Evolutionary conservation across 1,140 invertebrate genomes (phyloP), one percentile per base, ranked within the genome.

Genomic region (Drosophila nasuta): DNA sequence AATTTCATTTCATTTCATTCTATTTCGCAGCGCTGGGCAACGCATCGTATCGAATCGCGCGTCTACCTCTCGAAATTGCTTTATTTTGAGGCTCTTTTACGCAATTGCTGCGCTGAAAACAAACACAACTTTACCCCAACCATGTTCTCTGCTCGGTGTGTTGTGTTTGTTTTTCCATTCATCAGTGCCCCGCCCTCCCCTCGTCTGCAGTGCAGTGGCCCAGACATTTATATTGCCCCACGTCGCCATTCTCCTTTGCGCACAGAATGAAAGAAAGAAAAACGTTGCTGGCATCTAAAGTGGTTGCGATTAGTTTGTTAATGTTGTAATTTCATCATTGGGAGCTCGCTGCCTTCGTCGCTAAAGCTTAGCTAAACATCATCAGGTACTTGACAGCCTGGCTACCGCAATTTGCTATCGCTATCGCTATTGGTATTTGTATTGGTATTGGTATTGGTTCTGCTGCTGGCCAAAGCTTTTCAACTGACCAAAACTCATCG

Each of bases 311-410:
- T 89, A 89, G 85, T 89, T 89, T 89, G 85, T 81, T 89, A 89
- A 89, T 89, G 85, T 89, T 89, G 81, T 89, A 89, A 89, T 89
- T 89, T 89, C 85, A 89, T 89, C 85, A 89, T 89, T 81, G 85
- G 46, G 45, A 38, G 35, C 35, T 33, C 6, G 30, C 30, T 33
- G 59, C 52, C 49, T 65, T 46, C 62, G 63, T 67, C 60, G 60
- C 30, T 10, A 38, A 48, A 77, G 76, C 82, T 88, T 82, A 85
- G 81, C 85, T 88, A 81, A 89, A 88, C 81, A 89, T 88, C 85
- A 71, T 81, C 85, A 89, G 85, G 85, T 89, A 88, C 77, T 88
- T 89, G 86, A 72, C 85, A 80, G 83, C 79, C 72, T 52, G 54
- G 63, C 75, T 80, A 88, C 80, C 83, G 56, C 83, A 80, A 71